Evolutionary conservation across 2,888 invertebrate genomes (phyloP).

Genomic region (Danaus chrysippus): DNA sequence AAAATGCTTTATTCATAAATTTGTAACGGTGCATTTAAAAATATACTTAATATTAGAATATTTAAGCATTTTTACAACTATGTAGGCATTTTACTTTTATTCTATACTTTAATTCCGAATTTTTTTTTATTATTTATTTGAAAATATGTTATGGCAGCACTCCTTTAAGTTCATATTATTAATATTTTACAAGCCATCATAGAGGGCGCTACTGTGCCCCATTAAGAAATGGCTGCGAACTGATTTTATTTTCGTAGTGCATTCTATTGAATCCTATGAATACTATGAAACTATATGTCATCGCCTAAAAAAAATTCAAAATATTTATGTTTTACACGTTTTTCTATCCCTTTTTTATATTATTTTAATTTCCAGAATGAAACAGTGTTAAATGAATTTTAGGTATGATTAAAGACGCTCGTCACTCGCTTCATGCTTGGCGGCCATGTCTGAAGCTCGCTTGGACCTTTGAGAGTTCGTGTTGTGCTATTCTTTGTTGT

Average conservation of each 20-base stretch:
- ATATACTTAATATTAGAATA: no score
- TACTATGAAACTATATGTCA: constrained; percentile 60
- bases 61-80: no score
- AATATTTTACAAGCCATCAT: neutral
- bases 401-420: constrained; percentile 65
- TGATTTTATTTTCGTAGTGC: constrained; percentile 36
- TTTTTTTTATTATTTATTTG: no score
- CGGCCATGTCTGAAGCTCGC: constrained; percentile 79
- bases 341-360: constrained; percentile 59
- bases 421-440: constrained; percentile 63
- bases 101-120: no score
- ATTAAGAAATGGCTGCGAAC: constrained; percentile 31
- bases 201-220: constrained; percentile 32
- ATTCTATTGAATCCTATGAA: constrained; percentile 43
- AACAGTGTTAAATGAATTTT: constrained; percentile 55
- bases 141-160: neutral
- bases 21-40: neutral
- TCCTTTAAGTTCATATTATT: neutral
- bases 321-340: constrained; percentile 58
- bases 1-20: constrained; percentile 4
- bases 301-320: constrained; percentile 59
- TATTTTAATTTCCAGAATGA: constrained; percentile 68
- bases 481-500: constrained; percentile 76
- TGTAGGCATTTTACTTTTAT: no score
- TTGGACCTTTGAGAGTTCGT: constrained; percentile 74